Base-by-base conservation (phyloP, 2,113 vertebrate species). In the Oryzias celebensis region DNA sequence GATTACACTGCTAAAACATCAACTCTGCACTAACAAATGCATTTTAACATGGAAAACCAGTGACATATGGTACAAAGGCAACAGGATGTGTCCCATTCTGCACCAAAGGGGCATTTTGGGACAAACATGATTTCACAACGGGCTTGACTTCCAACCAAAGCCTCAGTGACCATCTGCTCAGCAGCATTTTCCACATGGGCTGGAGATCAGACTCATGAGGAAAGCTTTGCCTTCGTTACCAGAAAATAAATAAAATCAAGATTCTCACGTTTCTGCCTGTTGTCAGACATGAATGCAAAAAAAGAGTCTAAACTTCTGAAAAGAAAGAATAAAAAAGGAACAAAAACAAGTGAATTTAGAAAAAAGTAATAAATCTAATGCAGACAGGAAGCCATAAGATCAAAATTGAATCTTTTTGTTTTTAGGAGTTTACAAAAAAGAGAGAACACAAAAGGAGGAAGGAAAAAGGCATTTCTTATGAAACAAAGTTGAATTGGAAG, bases 151-250 rank as follows among this genome's bases (percentile, higher is more conserved):
- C 51, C 58, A 53, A 71, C 77, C 77, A 78, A 68, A 48, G 58
- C 68, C 55, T 18, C 58, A 4, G 36, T n/a, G 45, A 54, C 83
- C 83, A 83, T 85, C 83, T 85, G 83, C 61, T 83, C 52, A 0
- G 46, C 61, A 65, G 71, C 10, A 14, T 55, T 47, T 72, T 63
- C 60, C 67, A 71, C 59, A 7, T 18, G 3, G 52, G 22, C 12
- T 36, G 14, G 13, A 62, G 18, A 18, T 20, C 36, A 36, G 36
- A 36, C 31, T 36, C 31, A 36, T 36, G 7, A 12, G 36, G 36
- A 36, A 36, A 36, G 36, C 36, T 36, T 36, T 36, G 12, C 36
- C 36, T 36, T 36, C 36, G 12, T 36, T 36, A 36, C 36, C 10
- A 36, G 12, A 36, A 12, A 36, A 12, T 12, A 12, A 2, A 12